phyloP scores from a whole-genome alignment of 2,888 invertebrate species.

The Oxystoma pomonae region DNA sequence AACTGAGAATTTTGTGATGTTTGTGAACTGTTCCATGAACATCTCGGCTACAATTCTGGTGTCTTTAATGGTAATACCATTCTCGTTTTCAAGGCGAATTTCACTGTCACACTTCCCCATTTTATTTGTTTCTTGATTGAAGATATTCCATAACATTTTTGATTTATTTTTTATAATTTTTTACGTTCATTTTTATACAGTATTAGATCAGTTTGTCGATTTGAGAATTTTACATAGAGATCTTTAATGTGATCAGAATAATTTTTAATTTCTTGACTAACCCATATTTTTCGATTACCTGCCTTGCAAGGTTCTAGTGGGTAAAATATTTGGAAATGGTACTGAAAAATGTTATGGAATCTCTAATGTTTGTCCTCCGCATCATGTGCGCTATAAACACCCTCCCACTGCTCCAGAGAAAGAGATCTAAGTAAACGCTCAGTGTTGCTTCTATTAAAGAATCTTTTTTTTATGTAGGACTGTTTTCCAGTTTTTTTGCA shows the following conservation, averaged over 20 bases:
- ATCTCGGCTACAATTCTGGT: not conserved
- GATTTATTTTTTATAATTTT: not conserved
- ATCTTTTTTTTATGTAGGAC: not conserved
- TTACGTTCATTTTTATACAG: no score
- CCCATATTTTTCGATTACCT: not conserved
- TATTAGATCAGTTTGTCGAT: no score
- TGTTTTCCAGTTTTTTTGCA: not conserved
- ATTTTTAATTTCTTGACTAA: not conserved
- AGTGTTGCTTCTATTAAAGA: not conserved
- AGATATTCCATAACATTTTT: not conserved
- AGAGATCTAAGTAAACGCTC: not conserved
- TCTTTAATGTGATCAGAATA: conserved; percentile 1
- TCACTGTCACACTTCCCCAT: not conserved
- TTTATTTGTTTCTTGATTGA: not conserved
- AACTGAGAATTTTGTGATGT: not conserved
- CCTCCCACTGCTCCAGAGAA: not conserved
- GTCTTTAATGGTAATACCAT: not conserved
- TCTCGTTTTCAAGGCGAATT: not conserved
- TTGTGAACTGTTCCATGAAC: not conserved
- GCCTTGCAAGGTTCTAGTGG: not conserved
- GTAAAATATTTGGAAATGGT: not conserved
- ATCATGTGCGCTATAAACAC: not conserved
- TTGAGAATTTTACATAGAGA: not conserved
- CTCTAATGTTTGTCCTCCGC: not conserved
- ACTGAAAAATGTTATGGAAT: not conserved